Evolutionary conservation across 2,888 invertebrate species (phyloP), one percentile per base, ranked within the genome.

Genomic region (Lepeophtheirus nordmannii): DNA sequence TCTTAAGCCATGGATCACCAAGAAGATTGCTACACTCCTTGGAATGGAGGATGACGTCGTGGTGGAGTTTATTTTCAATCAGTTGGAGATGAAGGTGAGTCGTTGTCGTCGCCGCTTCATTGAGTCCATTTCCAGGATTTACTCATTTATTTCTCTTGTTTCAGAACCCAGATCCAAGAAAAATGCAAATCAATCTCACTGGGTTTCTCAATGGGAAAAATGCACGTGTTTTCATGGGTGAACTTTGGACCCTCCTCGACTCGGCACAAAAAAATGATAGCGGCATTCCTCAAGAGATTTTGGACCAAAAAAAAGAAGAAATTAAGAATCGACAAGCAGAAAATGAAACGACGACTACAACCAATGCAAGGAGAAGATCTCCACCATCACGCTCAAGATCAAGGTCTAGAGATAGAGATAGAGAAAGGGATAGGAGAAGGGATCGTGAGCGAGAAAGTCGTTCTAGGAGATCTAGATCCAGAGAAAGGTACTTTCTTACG

Each of bases 181-280:
- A 93, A 78, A 97, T 98, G 86, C 97, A 99, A 83, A 99, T 99
- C 74, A 98, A 98, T 79, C 81, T 99, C 77, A 99, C 98, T 59
- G 98, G 98, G 60, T 99, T 99, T 78, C 80, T 99, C 69, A 97
- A 98, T 75, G 94, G 94, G 12, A 91, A 92, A 77, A 93, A 96
- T 78, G 94, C 98, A 20, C 82, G 97, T 56, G 85, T 89, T 72
- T 99, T 99, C 77, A 93, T 97, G 89, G 88, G 88, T 5, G 97
- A 98, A 76, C 80, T 99, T 65, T 99, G 98, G 98, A 87, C 89
- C 69, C 78, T 96, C 71, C 79, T 99, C 70, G 81, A 93, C 68
- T 94, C 93, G 66, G 98, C 97, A 1, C 94, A 94, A 77, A 89
- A 93, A 63, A 90, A 90, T 71, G 88, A 89, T 58, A 88, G 86